Evolutionary conservation across 1,140 invertebrate genomes (phyloP).

Genomic region (Heterodera schachtii): DNA sequence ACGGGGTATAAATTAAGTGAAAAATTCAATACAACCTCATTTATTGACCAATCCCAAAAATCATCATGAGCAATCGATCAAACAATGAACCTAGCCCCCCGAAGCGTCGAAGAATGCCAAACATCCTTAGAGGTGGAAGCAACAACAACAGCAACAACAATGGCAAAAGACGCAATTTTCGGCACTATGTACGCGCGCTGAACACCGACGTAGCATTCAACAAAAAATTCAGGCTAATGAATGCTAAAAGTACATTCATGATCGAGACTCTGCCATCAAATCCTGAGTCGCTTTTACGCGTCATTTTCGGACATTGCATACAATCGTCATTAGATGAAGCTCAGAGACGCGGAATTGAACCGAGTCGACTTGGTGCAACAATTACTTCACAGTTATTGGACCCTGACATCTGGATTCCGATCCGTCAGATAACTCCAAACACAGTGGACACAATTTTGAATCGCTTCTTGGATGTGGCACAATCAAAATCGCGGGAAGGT

Average conservation of each 20-base stretch:
- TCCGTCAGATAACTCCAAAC: background rate
- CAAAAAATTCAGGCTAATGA: background rate
- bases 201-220: background rate
- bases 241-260: background rate
- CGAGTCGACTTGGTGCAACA: background rate
- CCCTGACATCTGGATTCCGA: constrained; percentile 3
- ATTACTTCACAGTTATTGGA: background rate
- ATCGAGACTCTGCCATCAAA: background rate
- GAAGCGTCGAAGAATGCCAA: background rate
- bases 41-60: too few relatives aligned
- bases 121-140: too few relatives aligned
- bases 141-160: too few relatives aligned
- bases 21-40: too few relatives aligned
- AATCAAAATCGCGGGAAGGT: constrained; percentile 10
- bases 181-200: background rate
- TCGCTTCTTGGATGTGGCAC: background rate
- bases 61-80: too few relatives aligned
- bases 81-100: too few relatives aligned
- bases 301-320: background rate
- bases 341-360: background rate
- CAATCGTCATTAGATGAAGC: background rate
- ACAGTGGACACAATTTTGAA: constrained; percentile 2
- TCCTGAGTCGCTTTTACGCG: background rate
- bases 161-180: background rate
- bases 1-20: too few relatives aligned